phyloP scores from a whole-genome alignment of 1,140 invertebrate genomes.

The Psix sp. region DNA sequence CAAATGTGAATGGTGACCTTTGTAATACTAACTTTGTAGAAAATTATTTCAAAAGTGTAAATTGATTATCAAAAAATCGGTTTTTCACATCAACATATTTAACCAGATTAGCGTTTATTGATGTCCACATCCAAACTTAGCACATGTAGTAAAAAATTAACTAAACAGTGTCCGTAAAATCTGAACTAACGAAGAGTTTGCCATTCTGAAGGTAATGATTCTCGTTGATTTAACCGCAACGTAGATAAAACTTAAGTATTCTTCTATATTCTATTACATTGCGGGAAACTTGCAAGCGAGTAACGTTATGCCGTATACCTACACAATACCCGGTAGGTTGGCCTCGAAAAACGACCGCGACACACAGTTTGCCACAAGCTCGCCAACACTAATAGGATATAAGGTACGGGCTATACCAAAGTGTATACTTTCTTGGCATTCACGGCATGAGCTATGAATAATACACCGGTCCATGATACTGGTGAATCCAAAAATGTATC shows the following conservation, averaged over 20 bases:
- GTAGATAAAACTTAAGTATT: slow-evolving; percentile 28
- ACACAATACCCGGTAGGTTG: slow-evolving; percentile 4
- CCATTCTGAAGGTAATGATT: slow-evolving; percentile 24
- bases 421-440: slow-evolving; percentile 46
- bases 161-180: too few relatives aligned
- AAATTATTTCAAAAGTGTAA: too few relatives aligned
- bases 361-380: slow-evolving; percentile 43
- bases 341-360: slow-evolving; percentile 36
- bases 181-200: slow-evolving; percentile 22
- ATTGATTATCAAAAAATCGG: too few relatives aligned
- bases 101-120: too few relatives aligned
- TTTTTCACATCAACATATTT: too few relatives aligned
- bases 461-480: slow-evolving; percentile 23
- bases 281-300: slow-evolving; percentile 18
- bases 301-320: background rate
- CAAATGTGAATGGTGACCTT: too few relatives aligned
- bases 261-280: slow-evolving; percentile 34
- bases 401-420: slow-evolving; percentile 29
- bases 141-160: too few relatives aligned
- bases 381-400: slow-evolving; percentile 44
- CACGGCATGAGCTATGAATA: slow-evolving; percentile 35
- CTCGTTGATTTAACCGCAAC: slow-evolving; percentile 30
- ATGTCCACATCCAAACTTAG: too few relatives aligned
- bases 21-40: too few relatives aligned
- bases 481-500: slow-evolving; percentile 29